Percentiles rank a stretch among this genome's conserved stretches.
Evolutionary conservation across 2,888 invertebrate genomes (phyloP).

Genomic region (Cerceris rybyensis): DNA sequence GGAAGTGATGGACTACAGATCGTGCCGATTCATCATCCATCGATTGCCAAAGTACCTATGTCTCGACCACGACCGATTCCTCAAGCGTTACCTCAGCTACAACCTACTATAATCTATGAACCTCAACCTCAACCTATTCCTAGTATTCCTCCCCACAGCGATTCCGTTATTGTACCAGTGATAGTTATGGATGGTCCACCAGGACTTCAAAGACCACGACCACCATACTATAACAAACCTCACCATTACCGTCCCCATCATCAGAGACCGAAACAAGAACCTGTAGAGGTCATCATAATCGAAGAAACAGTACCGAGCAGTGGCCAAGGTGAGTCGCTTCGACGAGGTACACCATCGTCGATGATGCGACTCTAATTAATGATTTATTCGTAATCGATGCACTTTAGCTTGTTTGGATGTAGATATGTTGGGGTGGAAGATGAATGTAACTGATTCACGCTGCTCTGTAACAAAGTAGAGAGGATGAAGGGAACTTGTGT

Average conservation of each 20-base stretch:
- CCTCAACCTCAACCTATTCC: conserved; percentile 14
- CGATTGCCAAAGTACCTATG: conserved; percentile 2
- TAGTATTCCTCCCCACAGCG: background rate
- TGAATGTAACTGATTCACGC: no score
- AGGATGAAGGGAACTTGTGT: no score
- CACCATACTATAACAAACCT: conserved; percentile 28
- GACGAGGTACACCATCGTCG: conserved; percentile 7
- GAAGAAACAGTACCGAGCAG: conserved; percentile 52
- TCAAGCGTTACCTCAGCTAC: conserved; percentile 3
- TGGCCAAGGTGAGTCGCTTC: conserved; percentile 58
- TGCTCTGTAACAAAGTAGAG: no score
- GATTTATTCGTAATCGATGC: background rate
- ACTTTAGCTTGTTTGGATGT: background rate
- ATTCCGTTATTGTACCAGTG: conserved; percentile 45
- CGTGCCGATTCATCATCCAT: background rate
- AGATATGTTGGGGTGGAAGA: background rate
- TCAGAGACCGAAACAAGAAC: conserved; percentile 46
- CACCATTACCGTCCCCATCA: conserved; percentile 46
- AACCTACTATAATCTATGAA: background rate
- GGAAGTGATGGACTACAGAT: background rate
- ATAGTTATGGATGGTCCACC: conserved; percentile 41
- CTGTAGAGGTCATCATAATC: conserved; percentile 68
- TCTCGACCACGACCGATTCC: conserved; percentile 9
- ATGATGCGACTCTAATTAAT: background rate
- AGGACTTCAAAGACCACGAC: conserved; percentile 9